Evolutionary conservation across 2,113 vertebrate genomes (phyloP).

Genomic region (Silurus glanis): DNA sequence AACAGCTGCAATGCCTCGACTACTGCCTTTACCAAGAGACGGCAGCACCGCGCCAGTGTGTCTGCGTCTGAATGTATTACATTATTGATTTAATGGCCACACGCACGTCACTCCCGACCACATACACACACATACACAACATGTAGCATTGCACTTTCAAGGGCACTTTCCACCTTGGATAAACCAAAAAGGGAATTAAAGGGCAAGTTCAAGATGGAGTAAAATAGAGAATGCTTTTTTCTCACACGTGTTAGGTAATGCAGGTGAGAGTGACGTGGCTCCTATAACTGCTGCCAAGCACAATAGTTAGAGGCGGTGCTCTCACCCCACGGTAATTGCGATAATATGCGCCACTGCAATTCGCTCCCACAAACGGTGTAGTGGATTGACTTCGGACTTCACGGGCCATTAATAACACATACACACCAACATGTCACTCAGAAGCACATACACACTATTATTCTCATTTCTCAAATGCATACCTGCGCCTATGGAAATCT

Average conservation of each 20-base stretch:
- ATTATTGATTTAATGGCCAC: conserved; percentile 39
- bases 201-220: conserved; percentile 57
- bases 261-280: conserved; percentile 64
- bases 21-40: conserved; percentile 32
- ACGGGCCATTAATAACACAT: conserved; percentile 61
- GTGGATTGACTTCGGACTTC: conserved; percentile 59
- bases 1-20: conserved; percentile 37
- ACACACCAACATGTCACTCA: conserved; percentile 25
- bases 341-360: conserved; percentile 64
- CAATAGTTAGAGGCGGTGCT: conserved; percentile 65
- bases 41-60: conserved; percentile 27
- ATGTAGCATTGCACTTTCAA: conserved; percentile 16
- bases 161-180: conserved; percentile 59
- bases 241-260: conserved; percentile 51
- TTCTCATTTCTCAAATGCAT: conserved; percentile 28
- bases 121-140: conserved; percentile 1
- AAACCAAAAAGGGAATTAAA: conserved; percentile 57
- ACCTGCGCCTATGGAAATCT: background rate
- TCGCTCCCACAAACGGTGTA: conserved; percentile 55
- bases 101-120: conserved; percentile 32
- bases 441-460: conserved; percentile 36
- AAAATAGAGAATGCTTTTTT: conserved; percentile 61
- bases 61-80: conserved; percentile 30
- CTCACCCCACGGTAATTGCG: conserved; percentile 67
- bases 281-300: conserved; percentile 66